Base-by-base conservation (phyloP, 2,797 vertebrate genomes). In the Molossus alvarezi region DNA sequence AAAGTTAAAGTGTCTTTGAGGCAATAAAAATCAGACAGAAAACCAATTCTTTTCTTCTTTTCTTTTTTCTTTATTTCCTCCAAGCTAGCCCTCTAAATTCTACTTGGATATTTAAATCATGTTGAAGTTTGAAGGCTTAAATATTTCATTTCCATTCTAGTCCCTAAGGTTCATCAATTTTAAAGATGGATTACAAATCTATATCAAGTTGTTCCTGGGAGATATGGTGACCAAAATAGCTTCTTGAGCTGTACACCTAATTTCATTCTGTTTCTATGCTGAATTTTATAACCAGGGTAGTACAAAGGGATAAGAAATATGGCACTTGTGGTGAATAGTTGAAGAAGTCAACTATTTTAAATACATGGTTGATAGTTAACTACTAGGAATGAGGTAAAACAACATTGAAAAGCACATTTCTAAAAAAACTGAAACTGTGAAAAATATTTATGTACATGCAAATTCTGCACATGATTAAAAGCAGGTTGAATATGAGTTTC, bases 101-200 rank as follows among this genome's bases (percentile, higher is more conserved):
- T 71, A 37, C 29, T 93, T 92, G 25, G 77, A 75, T 95, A 73
- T 97, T 94, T 88, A 94, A 95, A 73, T 83, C 27, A 51, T 65
- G 33, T 79, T 95, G 75, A 85, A 88, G 20, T 57, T 89, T 89
- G 55, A 92, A 37, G 83, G 57, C 21, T 48, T 93, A 55, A 94
- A 82, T 92, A 76, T 92, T 95, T 95, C 12, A 86, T 95, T 96
- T 79, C 72, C 10, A 75, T 88, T 87, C 23, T 4, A 87, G 62
- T 88, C 20, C 25, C 48, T 91, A 72, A 84, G 51, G 18, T 80
- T 95, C 45, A 88, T 93, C 53, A 88, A 6, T 88, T 95, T 88
- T 92, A 96, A 95, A 95, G 88, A 88, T 82, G 58, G 51, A 95
- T 91, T 90, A 93, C 81, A 94, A 95, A 96, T 90, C 82, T 84